These are phyloP conservation scores for Mallotus villosus DNA, from an alignment of 2,797 vertebrate species.

Conservation along the genomic window DNA sequence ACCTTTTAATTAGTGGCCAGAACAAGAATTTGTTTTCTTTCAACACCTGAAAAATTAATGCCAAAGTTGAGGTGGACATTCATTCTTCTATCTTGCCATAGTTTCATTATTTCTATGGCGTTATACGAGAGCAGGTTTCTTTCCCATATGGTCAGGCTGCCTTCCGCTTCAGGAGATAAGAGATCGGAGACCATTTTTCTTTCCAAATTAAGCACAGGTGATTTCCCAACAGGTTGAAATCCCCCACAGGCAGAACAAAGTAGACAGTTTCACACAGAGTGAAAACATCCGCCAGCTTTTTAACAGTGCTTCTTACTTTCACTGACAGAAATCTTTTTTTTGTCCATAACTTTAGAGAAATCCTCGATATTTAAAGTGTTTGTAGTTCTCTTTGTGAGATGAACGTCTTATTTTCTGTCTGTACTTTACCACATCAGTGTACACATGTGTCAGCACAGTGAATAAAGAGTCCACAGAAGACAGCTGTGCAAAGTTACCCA, in stretches of 20 bases:
- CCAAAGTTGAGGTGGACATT: no score
- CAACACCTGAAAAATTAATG: no score
- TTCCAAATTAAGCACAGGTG: constrained; percentile 46
- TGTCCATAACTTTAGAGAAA: background rate
- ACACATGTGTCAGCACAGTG: background rate
- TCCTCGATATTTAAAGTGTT: no score
- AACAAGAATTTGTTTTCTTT: no score
- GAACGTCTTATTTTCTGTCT: no score
- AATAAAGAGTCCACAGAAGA: background rate
- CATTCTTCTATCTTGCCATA: no score
- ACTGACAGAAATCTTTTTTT: constrained; percentile 55
- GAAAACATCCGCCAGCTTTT: constrained; percentile 18
- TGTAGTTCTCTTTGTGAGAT: background rate
- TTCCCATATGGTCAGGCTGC: constrained; percentile 17
- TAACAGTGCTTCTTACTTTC: constrained; percentile 28
- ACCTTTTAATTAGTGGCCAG: no score
- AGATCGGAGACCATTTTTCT: constrained; percentile 24
- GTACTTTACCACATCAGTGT: background rate
- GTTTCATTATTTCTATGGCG: background rate
- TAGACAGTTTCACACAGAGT: constrained; percentile 42
- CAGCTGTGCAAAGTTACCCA: constrained; percentile 8
- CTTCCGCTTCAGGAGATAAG: background rate
- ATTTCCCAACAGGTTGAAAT: constrained; percentile 50
- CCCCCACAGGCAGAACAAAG: constrained; percentile 53
- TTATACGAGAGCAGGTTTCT: constrained; percentile 12